These are phyloP conservation scores for Bathynomus jamesi DNA, from an alignment of 1,140 invertebrate species.

Conservation along the genomic window DNA sequence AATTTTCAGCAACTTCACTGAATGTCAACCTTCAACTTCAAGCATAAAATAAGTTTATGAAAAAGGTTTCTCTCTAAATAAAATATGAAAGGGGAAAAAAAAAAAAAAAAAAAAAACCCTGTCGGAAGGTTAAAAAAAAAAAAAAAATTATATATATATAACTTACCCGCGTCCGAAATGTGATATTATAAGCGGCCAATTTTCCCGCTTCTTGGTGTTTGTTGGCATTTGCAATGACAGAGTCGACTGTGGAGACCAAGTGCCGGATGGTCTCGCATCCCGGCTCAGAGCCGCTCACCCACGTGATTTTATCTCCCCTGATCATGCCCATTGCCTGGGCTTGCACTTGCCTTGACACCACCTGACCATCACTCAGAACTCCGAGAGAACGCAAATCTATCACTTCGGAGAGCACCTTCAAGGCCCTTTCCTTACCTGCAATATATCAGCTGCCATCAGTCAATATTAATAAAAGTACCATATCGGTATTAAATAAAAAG, in stretches of 20 bases:
- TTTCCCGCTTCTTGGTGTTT: slow-evolving; percentile 71
- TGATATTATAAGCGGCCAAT: slow-evolving; percentile 74
- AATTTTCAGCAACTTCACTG: no score
- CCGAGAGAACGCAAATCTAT: not conserved
- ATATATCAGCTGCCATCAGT: not conserved
- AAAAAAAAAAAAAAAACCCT: no score
- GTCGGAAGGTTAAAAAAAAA: no score
- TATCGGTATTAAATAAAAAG: no score
- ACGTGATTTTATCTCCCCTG: slow-evolving; percentile 77
- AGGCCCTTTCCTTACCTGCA: not conserved
- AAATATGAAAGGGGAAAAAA: no score
- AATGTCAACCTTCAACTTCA: no score
- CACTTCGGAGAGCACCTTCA: not conserved
- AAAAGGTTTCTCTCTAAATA: no score
- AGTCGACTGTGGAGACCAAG: slow-evolving; percentile 67
- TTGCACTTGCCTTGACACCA: slow-evolving; percentile 61
- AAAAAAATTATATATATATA: slow-evolving; percentile 1
- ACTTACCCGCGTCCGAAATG: slow-evolving; percentile 80
- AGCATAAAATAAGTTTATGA: no score
- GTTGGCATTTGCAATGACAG: slow-evolving; percentile 51
- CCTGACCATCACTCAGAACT: slow-evolving; percentile 52
- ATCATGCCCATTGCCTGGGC: slow-evolving; percentile 54
- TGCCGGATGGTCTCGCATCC: slow-evolving; percentile 70
- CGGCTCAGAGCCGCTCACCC: slow-evolving; percentile 79
- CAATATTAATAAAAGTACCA: no score